phyloP scores from a whole-genome alignment of 2,797 vertebrate species.

The Dallia pectoralis region DNA sequence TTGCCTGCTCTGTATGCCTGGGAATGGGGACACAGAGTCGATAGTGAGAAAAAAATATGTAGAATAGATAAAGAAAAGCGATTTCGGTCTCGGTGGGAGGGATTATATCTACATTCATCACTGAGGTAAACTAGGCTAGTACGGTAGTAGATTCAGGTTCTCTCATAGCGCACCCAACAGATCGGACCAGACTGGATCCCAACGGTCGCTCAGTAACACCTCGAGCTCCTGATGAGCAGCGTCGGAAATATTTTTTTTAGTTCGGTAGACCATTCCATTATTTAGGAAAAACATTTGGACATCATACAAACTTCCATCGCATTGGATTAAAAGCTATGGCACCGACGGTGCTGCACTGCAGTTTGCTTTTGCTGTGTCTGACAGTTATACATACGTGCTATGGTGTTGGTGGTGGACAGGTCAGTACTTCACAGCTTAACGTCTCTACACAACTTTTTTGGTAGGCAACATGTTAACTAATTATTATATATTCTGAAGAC shows the following conservation, averaged over 20 bases:
- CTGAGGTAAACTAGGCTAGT: slow-evolving; percentile 43
- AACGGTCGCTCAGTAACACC: slow-evolving; percentile 10
- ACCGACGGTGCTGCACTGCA: slow-evolving; percentile 57
- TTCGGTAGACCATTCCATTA: not conserved
- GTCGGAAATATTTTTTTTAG: not conserved
- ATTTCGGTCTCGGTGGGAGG: slow-evolving; percentile 63
- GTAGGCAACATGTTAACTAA: not conserved
- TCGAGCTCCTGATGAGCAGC: slow-evolving; percentile 65
- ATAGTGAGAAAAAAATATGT: slow-evolving; percentile 5
- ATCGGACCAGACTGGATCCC: slow-evolving; percentile 46
- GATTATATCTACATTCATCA: slow-evolving; percentile 47
- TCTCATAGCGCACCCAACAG: slow-evolving; percentile 34
- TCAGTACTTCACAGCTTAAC: slow-evolving; percentile 40
- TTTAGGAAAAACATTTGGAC: slow-evolving; percentile 10
- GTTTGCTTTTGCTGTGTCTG: slow-evolving; percentile 70
- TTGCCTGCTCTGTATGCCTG: not conserved
- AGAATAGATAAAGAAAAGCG: slow-evolving; percentile 15
- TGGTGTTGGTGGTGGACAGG: slow-evolving; percentile 66
- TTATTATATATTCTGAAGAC: not conserved
- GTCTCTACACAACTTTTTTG: not conserved
- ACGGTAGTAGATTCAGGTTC: slow-evolving; percentile 47
- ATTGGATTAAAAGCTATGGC: slow-evolving; percentile 53
- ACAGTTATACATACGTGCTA: slow-evolving; percentile 57
- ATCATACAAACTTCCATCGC: slow-evolving; percentile 4
- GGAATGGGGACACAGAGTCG: slow-evolving; percentile 1